Evolutionary conservation across 2,888 invertebrate species (phyloP).

Genomic region (Meandrusa payeni): DNA sequence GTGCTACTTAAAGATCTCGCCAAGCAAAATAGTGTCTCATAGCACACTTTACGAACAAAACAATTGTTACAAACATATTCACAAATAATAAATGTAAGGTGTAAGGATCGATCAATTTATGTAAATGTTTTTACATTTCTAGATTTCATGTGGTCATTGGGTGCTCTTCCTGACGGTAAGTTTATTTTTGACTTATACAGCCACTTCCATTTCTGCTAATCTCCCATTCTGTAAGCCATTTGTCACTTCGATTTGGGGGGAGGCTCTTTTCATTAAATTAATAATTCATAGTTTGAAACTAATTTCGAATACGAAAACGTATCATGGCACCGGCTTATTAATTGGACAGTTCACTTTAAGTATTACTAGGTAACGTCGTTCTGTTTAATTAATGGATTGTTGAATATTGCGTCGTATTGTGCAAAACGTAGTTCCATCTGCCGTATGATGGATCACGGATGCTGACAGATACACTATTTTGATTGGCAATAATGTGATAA

Average conservation of each 20-base stretch:
- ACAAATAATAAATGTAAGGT: slow-evolving; percentile 60
- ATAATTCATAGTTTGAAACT: slow-evolving; percentile 39
- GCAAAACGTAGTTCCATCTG: slow-evolving; percentile 48
- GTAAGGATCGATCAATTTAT: slow-evolving; percentile 78
- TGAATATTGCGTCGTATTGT: slow-evolving; percentile 34
- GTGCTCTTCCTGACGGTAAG: slow-evolving; percentile 98
- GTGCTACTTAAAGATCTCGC: slow-evolving; percentile 61
- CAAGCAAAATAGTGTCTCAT: slow-evolving; percentile 81
- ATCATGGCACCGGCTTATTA: slow-evolving; percentile 51
- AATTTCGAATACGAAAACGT: slow-evolving; percentile 51
- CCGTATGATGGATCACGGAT: slow-evolving; percentile 68
- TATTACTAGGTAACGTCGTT: slow-evolving; percentile 46
- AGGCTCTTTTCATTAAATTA: no score
- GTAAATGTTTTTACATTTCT: slow-evolving; percentile 85
- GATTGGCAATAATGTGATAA: slow-evolving; percentile 80
- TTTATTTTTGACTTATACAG: slow-evolving; percentile 64
- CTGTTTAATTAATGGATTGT: slow-evolving; percentile 54
- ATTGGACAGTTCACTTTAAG: slow-evolving; percentile 50
- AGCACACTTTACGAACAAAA: slow-evolving; percentile 49
- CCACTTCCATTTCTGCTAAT: slow-evolving; percentile 50
- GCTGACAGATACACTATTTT: slow-evolving; percentile 80
- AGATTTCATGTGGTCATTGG: slow-evolving; percentile 99
- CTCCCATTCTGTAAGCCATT: slow-evolving; percentile 51
- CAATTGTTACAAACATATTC: slow-evolving; percentile 40
- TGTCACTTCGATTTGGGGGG: no score